Conservation (phyloP, 2,797 vertebrate genomes). For the Sebastes kiyomatsui region DNA sequence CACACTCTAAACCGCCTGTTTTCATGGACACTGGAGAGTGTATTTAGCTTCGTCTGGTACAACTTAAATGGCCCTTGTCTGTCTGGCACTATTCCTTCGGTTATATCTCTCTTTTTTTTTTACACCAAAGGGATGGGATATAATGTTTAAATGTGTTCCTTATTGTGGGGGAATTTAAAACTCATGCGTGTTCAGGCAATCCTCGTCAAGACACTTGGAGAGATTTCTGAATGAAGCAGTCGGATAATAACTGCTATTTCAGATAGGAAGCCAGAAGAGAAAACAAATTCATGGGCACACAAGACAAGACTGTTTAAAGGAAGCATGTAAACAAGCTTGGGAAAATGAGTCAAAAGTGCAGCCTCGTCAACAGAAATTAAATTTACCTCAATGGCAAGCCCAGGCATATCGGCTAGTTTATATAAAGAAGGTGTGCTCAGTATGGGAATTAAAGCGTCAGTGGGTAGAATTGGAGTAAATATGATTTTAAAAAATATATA, state of each 20-base stretch:
- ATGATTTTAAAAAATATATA: no score
- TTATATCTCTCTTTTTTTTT: constrained; percentile 30
- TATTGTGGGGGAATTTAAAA: constrained; percentile 38
- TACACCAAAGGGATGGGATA: constrained; percentile 36
- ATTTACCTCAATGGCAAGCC: constrained; percentile 29
- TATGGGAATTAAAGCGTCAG: neutral
- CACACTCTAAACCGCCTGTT: constrained; percentile 65
- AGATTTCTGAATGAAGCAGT: constrained; percentile 67
- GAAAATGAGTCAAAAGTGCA: constrained; percentile 50
- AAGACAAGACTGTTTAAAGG: constrained; percentile 31
- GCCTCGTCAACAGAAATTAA: constrained; percentile 29
- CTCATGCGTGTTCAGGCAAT: constrained; percentile 62
- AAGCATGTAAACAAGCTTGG: constrained; percentile 47
- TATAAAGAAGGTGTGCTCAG: constrained; percentile 4
- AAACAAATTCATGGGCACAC: constrained; percentile 34
- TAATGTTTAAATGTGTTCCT: constrained; percentile 61
- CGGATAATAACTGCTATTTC: constrained; percentile 54
- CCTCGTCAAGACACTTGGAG: constrained; percentile 31
- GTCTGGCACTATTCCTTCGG: constrained; percentile 63
- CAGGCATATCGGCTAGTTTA: constrained; percentile 36
- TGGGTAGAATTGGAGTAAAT: no score
- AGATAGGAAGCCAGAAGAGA: constrained; percentile 42
- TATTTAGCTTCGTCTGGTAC: constrained; percentile 73
- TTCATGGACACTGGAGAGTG: constrained; percentile 71
- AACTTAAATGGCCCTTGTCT: constrained; percentile 73